Conservation (phyloP, 1,140 invertebrate genomes). For the Tigriopus japonicus region DNA sequence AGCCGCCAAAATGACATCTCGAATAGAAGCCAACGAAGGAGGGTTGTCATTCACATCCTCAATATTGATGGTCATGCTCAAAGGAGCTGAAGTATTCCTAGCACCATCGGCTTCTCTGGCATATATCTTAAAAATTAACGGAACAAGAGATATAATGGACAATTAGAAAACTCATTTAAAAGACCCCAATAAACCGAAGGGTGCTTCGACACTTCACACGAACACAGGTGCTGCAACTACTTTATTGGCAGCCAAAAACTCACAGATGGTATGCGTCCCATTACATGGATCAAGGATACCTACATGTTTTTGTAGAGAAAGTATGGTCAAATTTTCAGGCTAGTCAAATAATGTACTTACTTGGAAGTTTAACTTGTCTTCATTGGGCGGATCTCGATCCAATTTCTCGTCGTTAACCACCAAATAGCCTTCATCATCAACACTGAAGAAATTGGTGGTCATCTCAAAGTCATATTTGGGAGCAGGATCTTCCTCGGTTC, state of each 20-base stretch:
- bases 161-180: too few relatives aligned
- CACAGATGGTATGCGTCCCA: too few relatives aligned
- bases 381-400: slow-evolving; percentile 67
- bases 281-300: neutral
- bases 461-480: slow-evolving; percentile 51
- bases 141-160: slow-evolving; percentile 6
- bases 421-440: slow-evolving; percentile 47
- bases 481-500: neutral
- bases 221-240: too few relatives aligned
- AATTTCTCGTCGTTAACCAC: slow-evolving; percentile 55
- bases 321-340: too few relatives aligned
- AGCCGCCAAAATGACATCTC: slow-evolving; percentile 55
- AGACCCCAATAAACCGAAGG: too few relatives aligned
- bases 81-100: slow-evolving; percentile 53
- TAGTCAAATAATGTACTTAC: slow-evolving; percentile 26
- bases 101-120: slow-evolving; percentile 51
- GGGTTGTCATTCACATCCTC: slow-evolving; percentile 69
- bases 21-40: slow-evolving; percentile 48
- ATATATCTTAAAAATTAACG: slow-evolving; percentile 33
- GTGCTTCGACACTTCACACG: too few relatives aligned
- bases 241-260: too few relatives aligned
- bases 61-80: slow-evolving; percentile 52
- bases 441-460: slow-evolving; percentile 59
- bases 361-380: slow-evolving; percentile 58
- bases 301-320: neutral